These are phyloP conservation scores for Alethe castanea DNA, from an alignment of 2,113 vertebrate species.

Conservation along the genomic window DNA sequence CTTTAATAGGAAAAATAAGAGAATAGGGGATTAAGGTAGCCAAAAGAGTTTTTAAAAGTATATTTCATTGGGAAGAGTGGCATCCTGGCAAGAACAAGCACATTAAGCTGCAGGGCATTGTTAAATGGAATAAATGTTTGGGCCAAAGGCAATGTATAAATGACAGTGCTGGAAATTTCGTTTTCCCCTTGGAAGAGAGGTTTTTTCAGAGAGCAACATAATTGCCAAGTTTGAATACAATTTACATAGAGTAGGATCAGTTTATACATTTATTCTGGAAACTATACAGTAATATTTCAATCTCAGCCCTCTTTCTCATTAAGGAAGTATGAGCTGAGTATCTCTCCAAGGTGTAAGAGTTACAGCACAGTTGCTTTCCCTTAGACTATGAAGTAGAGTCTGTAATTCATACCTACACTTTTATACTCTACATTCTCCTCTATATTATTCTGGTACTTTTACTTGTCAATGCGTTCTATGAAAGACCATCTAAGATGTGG, in stretches of 20 bases:
- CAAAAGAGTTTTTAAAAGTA: constrained; percentile 28
- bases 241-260: neutral
- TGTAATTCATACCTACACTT: neutral
- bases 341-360: neutral
- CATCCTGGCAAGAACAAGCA: constrained; percentile 41
- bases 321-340: neutral
- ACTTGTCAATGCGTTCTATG: neutral
- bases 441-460: neutral
- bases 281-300: neutral
- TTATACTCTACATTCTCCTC: neutral
- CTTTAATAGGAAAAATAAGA: constrained; percentile 1
- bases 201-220: neutral
- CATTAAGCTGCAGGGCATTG: constrained; percentile 26
- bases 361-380: neutral
- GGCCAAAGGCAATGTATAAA: neutral
- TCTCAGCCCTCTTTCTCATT: neutral
- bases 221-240: constrained; percentile 5
- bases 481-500: neutral
- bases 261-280: constrained; percentile 10
- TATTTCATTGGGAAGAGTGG: constrained; percentile 16
- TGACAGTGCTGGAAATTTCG: neutral
- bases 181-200: neutral
- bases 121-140: constrained; percentile 27
- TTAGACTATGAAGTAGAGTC: neutral
- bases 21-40: neutral